Conservation (phyloP, 2,113 vertebrate species). For the Lepidiolamprologus cunningtoni region DNA sequence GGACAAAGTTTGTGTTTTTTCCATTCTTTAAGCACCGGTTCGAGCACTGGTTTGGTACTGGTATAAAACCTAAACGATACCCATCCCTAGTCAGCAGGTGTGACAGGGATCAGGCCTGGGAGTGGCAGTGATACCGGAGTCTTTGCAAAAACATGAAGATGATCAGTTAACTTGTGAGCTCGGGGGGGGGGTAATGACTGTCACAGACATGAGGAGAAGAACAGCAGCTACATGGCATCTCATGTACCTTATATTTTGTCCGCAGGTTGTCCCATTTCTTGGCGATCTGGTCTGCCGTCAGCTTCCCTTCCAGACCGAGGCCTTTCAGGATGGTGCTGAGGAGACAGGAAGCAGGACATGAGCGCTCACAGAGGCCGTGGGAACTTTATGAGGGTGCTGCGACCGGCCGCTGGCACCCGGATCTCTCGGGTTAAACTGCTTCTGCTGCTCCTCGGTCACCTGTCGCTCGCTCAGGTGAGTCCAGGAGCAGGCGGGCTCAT, state of each 20-base stretch:
- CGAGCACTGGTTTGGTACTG: too few species aligned
- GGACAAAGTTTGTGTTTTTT: too few species aligned
- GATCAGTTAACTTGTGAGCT: too few species aligned
- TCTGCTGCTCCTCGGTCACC: not conserved
- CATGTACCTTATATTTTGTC: slow-evolving; percentile 68
- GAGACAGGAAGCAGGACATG: not conserved
- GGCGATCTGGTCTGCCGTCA: slow-evolving; percentile 69
- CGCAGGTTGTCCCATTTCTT: slow-evolving; percentile 77
- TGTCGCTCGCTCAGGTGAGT: not conserved
- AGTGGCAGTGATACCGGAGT: too few species aligned
- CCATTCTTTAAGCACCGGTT: too few species aligned
- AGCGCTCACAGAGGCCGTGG: not conserved
- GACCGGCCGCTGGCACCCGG: rapidly evolving
- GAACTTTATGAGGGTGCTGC: not conserved
- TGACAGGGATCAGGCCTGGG: too few species aligned
- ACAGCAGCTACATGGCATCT: not conserved
- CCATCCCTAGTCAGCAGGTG: too few species aligned
- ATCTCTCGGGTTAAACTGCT: not conserved
- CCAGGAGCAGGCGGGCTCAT: not conserved
- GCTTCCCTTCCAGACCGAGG: slow-evolving; percentile 68
- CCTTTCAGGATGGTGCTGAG: slow-evolving; percentile 68
- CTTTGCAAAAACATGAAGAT: too few species aligned
- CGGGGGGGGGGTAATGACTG: too few species aligned
- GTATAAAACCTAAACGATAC: too few species aligned
- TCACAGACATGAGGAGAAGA: not conserved